Base-by-base conservation (phyloP, 23 tunicate genomes). In the Corella eumyota region DNA sequence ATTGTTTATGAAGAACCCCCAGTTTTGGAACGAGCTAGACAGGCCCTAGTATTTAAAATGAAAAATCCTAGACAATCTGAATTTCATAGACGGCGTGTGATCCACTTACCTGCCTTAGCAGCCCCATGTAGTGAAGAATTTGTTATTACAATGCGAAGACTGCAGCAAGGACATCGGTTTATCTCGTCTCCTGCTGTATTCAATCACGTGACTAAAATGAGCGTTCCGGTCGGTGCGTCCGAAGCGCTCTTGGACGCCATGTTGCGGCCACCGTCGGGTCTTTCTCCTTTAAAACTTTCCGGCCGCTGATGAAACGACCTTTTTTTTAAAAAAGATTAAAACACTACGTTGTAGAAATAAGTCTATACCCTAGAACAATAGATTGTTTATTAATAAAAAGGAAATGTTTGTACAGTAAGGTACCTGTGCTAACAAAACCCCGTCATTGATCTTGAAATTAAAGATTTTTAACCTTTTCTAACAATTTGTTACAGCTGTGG, bases 91-190 rank as follows among this genome's bases (percentile, higher is more conserved):
- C 53, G 64, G 37, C 67, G 71, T 29, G 56, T 65, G 5, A 23
- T 75, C 13, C 32, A 66, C 22, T 33, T 75, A 6, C 82, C 82
- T 6, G 53, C 82, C 2, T 35, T 75, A 0, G 82, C 82, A 19
- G 82, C 82, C 22, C 71, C 73, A 13, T 75, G 82, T 60, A 75
- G 82, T 35, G 82, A 75, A 33, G 82, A 75, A 33, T 75, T 75
- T 45, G 82, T 67, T 9, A 51, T 66, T 11, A 62, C 73, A 6
- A 75, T 75, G 82, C 50, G 82, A 57, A 40, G 82, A 44, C 44
- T 62, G 21, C 34, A 32, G 21, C 56, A 65, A 25, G 82, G 72
- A 15, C 44, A 59, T 25, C 45, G 70, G 23, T 75, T 44, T 58
- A 60, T 75, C 27, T 66, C 82, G 1, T 63, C 82, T 3, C 73